Percentiles rank a stretch among this genome's conserved stretches.
phyloP scores from a whole-genome alignment of 1,140 invertebrate species.

The Brachionus asplanchnoidis region DNA sequence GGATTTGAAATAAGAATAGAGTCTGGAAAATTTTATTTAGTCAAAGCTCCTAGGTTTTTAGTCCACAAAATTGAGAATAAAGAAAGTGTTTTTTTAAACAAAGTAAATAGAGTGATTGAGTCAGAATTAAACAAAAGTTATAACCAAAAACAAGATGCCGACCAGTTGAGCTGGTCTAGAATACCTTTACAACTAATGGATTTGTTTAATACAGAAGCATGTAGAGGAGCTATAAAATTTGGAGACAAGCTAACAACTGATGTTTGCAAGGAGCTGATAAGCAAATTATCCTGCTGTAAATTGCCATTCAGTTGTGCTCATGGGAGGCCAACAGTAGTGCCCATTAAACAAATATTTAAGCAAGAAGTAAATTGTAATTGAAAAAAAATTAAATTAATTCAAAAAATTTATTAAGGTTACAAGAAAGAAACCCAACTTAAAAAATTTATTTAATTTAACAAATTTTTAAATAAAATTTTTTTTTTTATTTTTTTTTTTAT shows the following conservation, averaged over 20 bases:
- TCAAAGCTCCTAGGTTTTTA: neutral
- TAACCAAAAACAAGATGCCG: neutral
- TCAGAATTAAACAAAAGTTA: neutral
- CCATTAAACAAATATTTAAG: neutral
- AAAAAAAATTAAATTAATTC: too few relatives aligned
- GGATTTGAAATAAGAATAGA: neutral
- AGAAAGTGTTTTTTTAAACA: neutral
- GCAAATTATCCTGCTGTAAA: neutral
- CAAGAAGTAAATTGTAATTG: neutral
- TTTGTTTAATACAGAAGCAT: conserved; percentile 37
- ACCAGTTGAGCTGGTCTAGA: neutral
- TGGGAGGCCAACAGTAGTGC: conserved; percentile 21
- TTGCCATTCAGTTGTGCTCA: conserved; percentile 38
- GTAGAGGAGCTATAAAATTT: conserved; percentile 31
- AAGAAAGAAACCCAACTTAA: too few relatives aligned
- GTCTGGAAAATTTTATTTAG: neutral
- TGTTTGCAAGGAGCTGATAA: neutral
- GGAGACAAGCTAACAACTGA: neutral
- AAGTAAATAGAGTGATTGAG: neutral
- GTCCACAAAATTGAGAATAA: neutral
- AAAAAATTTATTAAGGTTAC: too few relatives aligned
- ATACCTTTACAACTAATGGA: neutral
- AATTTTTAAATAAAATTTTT: too few relatives aligned
- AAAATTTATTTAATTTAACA: too few relatives aligned
- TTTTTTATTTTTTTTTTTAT: too few relatives aligned